phyloP scores from a whole-genome alignment of 1,140 invertebrate species.

The Drosophila auraria region DNA sequence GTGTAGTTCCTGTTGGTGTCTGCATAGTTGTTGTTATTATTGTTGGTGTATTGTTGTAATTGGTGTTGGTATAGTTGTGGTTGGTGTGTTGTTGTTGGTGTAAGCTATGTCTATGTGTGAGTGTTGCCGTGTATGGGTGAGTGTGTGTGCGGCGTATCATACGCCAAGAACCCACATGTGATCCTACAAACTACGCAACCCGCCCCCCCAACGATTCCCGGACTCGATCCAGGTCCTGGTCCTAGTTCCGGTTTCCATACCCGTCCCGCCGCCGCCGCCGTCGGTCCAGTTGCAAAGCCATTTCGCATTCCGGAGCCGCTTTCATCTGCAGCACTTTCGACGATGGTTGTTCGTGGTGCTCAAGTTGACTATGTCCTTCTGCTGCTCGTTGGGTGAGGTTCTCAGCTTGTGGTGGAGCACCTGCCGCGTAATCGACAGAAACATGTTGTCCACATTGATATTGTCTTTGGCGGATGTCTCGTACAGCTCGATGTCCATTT shows the following conservation, averaged over 20 bases:
- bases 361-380: slow-evolving; percentile 86
- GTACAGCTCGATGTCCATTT: slow-evolving; percentile 98
- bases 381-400: slow-evolving; percentile 85
- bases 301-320: slow-evolving; percentile 37
- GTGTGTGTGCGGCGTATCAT: slow-evolving; percentile 26
- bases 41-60: slow-evolving; percentile 15
- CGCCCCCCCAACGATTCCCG: slow-evolving; percentile 45
- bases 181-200: slow-evolving; percentile 62
- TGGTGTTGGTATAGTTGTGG: neutral
- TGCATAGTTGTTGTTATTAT: neutral
- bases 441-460: slow-evolving; percentile 98
- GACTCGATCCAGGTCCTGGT: slow-evolving; percentile 32
- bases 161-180: slow-evolving; percentile 43
- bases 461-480: slow-evolving; percentile 99
- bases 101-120: slow-evolving; percentile 50
- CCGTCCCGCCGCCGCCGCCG: slow-evolving; percentile 13
- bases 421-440: slow-evolving; percentile 90
- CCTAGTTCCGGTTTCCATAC: slow-evolving; percentile 18
- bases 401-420: slow-evolving; percentile 85
- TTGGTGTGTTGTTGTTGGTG: slow-evolving; percentile 24
- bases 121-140: slow-evolving; percentile 13
- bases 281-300: slow-evolving; percentile 32
- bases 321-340: slow-evolving; percentile 84
- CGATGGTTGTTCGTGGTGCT: slow-evolving; percentile 60
- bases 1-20: neutral